These are phyloP conservation scores for Chelonoidis abingdonii DNA, from an alignment of 2,113 vertebrate genomes.

Conservation along the genomic window DNA sequence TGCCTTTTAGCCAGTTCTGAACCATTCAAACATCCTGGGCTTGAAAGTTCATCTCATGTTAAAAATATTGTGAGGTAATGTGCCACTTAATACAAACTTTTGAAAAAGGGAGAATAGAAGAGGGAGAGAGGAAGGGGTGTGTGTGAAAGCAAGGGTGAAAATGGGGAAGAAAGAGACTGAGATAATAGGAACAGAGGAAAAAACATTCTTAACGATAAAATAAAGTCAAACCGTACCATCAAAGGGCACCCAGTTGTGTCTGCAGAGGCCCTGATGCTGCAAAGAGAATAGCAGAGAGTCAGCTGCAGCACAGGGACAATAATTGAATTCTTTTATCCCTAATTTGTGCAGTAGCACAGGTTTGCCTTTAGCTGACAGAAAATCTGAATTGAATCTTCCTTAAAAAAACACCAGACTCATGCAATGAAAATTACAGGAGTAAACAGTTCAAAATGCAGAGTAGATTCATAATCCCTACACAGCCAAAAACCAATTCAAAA, in stretches of 20 bases:
- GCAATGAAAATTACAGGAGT: background rate
- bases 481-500: background rate
- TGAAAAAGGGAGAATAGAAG: background rate
- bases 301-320: background rate
- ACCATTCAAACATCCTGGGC: background rate
- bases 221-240: background rate
- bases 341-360: background rate
- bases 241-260: background rate
- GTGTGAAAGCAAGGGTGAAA: background rate
- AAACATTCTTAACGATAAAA: conserved; percentile 9
- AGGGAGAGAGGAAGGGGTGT: background rate
- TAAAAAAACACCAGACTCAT: background rate
- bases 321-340: background rate
- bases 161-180: background rate
- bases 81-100: background rate
- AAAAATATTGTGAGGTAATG: background rate
- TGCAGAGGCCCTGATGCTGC: background rate
- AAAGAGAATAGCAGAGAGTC: background rate
- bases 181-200: background rate
- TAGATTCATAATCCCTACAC: background rate
- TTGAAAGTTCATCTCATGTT: background rate
- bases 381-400: background rate
- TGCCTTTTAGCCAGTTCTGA: background rate
- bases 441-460: background rate
- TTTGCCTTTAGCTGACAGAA: background rate